phyloP scores from a whole-genome alignment of 2,888 invertebrate genomes.

The Cantharis rufa region DNA sequence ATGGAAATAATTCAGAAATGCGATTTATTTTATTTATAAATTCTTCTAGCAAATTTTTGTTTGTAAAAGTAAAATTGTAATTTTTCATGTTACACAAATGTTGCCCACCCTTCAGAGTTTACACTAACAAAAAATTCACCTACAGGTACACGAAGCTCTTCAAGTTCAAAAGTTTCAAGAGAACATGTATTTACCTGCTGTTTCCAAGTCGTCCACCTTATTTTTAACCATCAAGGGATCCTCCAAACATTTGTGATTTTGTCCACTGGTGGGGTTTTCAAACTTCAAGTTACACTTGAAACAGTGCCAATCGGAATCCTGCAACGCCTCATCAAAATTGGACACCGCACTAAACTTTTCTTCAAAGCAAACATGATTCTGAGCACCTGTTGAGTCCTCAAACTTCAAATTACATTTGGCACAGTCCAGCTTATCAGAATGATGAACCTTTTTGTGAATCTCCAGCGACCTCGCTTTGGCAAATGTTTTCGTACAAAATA shows the following conservation, averaged over 20 bases:
- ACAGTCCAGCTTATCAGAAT: conserved; percentile 1
- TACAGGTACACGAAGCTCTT: neutral
- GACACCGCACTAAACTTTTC: neutral
- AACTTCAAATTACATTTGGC: neutral
- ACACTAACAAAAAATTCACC: neutral
- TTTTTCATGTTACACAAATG: neutral
- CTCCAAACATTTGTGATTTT: neutral
- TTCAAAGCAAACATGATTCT: neutral
- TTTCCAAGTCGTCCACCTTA: neutral
- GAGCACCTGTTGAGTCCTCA: neutral
- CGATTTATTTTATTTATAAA: too few relatives aligned
- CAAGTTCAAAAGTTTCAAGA: neutral
- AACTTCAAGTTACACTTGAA: neutral
- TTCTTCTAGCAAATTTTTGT: too few relatives aligned
- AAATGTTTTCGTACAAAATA: conserved; percentile 12
- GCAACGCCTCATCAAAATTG: neutral
- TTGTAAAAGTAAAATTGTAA: too few relatives aligned
- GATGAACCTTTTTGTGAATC: conserved; percentile 10
- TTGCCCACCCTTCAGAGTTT: neutral
- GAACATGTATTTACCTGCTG: neutral
- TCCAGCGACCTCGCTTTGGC: conserved; percentile 1
- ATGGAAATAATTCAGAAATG: too few relatives aligned
- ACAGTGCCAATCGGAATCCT: neutral
- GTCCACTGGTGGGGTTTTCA: neutral
- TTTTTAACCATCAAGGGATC: neutral